Conservation (phyloP, 1,140 invertebrate species). For the Sitobion miscanthi region DNA sequence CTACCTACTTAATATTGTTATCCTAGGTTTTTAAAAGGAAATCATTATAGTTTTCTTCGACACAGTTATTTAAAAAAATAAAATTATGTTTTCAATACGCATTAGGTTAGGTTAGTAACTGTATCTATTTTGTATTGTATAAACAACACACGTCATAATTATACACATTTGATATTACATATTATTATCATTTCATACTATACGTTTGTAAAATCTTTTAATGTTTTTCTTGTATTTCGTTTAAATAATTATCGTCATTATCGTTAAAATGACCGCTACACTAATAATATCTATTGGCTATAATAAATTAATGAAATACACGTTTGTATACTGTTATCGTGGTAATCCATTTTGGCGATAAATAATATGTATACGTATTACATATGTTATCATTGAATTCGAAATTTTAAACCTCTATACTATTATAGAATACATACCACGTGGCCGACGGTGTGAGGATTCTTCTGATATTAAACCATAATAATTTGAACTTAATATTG, state of each 20-base stretch:
- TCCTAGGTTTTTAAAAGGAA: not conserved
- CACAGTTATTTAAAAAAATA: not conserved
- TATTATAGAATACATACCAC: not conserved
- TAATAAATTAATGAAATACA: not conserved
- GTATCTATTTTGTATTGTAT: not conserved
- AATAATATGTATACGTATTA: not conserved
- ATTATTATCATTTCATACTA: not conserved
- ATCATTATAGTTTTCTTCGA: not conserved
- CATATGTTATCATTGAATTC: not conserved
- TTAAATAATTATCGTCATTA: not conserved
- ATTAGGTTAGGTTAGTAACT: slow-evolving; percentile 10
- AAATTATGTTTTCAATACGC: not conserved
- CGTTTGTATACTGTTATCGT: not conserved
- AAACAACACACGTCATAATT: too few species aligned
- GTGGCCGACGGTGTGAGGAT: not conserved
- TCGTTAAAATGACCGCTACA: not conserved
- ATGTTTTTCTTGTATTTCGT: not conserved
- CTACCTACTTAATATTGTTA: not conserved
- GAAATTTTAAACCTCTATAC: not conserved
- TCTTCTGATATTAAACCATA: not conserved
- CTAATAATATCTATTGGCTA: not conserved
- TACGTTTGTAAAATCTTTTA: not conserved
- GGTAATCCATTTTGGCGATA: not conserved
- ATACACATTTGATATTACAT: not conserved
- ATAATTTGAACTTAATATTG: not conserved